Base-by-base conservation (phyloP, 2,888 invertebrate species). In the Smittia aterrima region DNA sequence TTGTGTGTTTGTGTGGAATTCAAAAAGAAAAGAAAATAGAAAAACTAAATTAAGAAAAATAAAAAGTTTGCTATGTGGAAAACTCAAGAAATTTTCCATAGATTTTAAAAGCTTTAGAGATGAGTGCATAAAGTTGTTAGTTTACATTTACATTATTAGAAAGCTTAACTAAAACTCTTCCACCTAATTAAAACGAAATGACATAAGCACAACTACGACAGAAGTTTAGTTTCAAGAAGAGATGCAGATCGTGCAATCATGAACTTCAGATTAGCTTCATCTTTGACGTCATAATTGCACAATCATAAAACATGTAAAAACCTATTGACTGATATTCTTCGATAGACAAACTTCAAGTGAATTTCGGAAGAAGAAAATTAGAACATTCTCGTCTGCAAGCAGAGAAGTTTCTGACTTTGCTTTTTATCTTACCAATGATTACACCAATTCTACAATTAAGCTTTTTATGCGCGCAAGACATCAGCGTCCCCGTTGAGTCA, bases 401-500 rank as follows among this genome's bases (percentile, higher is more conserved):
- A 6, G 9, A 32, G 9, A 32, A 9, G 4, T 32, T 32, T 3
- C 32, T 18, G 7, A 11, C 32, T 64, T 13, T 9, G 66, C 20
- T 64, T 6, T n/a, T n/a, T n/a, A n/a, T 47, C 47, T 87, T 87
- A 92, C 92, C 92, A 79, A 91, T 86, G 80, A 94, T 93, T 75
- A 92, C 85, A 81, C 96, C 96, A 82, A 96, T 89, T 83, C 90
- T 88, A 85, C 92, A 93, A 82, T 91, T 89, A 81, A 87, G 90
- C 82, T 92, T 90, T 81, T 89, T 88, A 86, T 92, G 92, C 75
- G 95, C 94, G 84, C 95, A 95, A 13, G 95, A 93, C 93, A 96
- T 94, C 78, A 96, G 85, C 20, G 95, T 94, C 77, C 96, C 96
- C 41, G 93, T 94, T 75, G 96, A 93, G 84, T 98, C 96, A 83